phyloP scores from a whole-genome alignment of 2,888 invertebrate genomes.

The Drosophila nr. fundita region DNA sequence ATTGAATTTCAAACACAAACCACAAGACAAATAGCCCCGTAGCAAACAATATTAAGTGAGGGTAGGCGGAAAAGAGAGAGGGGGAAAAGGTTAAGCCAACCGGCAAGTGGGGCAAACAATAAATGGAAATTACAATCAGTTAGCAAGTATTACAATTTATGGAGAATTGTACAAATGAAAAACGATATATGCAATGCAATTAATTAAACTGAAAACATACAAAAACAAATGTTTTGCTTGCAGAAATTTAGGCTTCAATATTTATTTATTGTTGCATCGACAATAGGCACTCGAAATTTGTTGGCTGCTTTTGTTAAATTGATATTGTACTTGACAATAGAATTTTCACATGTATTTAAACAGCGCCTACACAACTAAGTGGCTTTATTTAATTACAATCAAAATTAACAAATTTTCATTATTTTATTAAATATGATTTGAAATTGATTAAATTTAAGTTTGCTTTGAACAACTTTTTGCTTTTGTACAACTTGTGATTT shows the following conservation, averaged over 20 bases:
- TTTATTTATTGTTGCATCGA: slow-evolving; percentile 18
- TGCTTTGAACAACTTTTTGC: background rate
- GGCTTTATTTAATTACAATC: slow-evolving; percentile 15
- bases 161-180: slow-evolving; percentile 3
- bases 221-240: background rate
- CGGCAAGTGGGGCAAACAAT: slow-evolving; percentile 19
- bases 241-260: slow-evolving; percentile 11
- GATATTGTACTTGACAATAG: background rate
- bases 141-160: slow-evolving; percentile 5
- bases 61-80: background rate
- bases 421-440: background rate
- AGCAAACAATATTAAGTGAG: background rate
- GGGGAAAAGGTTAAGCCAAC: background rate
- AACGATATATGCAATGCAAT: slow-evolving; percentile 8
- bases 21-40: slow-evolving; percentile 8
- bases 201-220: slow-evolving; percentile 20
- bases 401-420: background rate
- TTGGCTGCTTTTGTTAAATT: background rate
- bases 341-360: background rate
- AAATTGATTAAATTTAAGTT: slow-evolving; percentile 20
- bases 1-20: slow-evolving; percentile 35
- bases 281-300: background rate
- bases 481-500: background rate
- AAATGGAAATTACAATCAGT: background rate
- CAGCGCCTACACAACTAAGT: background rate